phyloP scores from a whole-genome alignment of 1,140 invertebrate species.

The Pantala flavescens region DNA sequence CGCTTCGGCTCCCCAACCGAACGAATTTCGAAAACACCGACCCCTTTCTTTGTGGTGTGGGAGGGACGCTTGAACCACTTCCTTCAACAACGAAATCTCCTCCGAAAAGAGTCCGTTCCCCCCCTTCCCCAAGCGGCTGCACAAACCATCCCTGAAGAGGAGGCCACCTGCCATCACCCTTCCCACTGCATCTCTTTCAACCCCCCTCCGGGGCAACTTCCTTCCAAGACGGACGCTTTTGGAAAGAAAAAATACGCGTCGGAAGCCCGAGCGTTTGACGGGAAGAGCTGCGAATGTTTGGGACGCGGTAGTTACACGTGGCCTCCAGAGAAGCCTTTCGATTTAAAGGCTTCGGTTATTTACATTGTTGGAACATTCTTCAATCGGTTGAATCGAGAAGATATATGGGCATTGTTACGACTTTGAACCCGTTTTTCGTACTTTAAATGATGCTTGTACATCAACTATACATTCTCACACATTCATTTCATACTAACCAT shows the following conservation, averaged over 20 bases:
- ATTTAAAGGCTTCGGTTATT: too few species aligned
- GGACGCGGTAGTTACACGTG: too few species aligned
- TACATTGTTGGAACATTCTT: too few species aligned
- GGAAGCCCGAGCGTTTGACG: too few species aligned
- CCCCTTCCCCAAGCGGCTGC: neutral
- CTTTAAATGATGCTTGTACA: too few species aligned
- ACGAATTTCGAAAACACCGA: neutral
- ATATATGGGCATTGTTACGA: too few species aligned
- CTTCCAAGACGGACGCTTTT: neutral
- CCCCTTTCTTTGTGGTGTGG: neutral
- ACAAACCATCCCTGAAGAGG: neutral
- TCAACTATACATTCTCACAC: too few species aligned
- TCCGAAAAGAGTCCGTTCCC: neutral
- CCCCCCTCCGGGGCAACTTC: neutral
- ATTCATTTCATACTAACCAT: too few species aligned
- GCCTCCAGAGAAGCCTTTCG: too few species aligned
- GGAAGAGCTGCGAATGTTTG: too few species aligned
- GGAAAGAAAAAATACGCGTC: neutral
- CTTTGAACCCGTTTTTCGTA: too few species aligned
- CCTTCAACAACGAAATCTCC: constrained; percentile 8
- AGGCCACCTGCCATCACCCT: neutral
- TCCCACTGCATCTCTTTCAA: neutral
- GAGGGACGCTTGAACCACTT: neutral
- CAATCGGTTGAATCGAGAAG: too few species aligned
- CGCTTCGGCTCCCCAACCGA: neutral